Base-by-base conservation (phyloP, 2,888 invertebrate genomes). In the Patella depressa region DNA sequence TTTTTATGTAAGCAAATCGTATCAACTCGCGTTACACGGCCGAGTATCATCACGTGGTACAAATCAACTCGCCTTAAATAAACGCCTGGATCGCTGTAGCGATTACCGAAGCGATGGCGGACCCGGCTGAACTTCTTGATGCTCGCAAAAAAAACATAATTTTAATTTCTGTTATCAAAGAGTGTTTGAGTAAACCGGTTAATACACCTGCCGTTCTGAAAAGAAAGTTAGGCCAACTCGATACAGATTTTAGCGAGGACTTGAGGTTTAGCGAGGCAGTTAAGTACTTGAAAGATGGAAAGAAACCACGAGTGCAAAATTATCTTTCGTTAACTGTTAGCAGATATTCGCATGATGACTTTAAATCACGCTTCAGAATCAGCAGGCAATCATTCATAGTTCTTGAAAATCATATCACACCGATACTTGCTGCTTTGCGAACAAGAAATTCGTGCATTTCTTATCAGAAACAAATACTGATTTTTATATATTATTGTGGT, bases 181-280 rank as follows among this genome's bases (percentile, higher is more conserved):
- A 65, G 65, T 65, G 65, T 65, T 19, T 65, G 9, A 65, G 65
- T 65, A 19, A 65, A 14, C 65, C 65, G 19, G 65, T 65, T 65
- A 65, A 14, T 11, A 11, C 65, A 4, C 2, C n/a, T n/a, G 11
- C 65, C 12, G 65, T 65, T 19, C 11, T 65, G 65, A 65, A 65
- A 65, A 19, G 65, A 65, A 65, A 65, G 15, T 65, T 19, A 19
- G 65, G 5, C 11, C 65, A 65, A 4, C 15, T 65, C 19, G 19
- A 65, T 14, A 14, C 65, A 65, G 65, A 65, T 14, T 14, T 65
- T 65, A 65, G 11, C 2, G 65, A 65, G n/a, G 65, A 65, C 65
- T n/a, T 65, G 12, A 65, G 65, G 65, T 65, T 65, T 19, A 65
- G 65, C 65, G 65, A 65, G 65, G 19, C 11, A 19, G 11, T 65